Base-by-base conservation (phyloP, 2,797 vertebrate species). In the Xenentodon cancila region DNA sequence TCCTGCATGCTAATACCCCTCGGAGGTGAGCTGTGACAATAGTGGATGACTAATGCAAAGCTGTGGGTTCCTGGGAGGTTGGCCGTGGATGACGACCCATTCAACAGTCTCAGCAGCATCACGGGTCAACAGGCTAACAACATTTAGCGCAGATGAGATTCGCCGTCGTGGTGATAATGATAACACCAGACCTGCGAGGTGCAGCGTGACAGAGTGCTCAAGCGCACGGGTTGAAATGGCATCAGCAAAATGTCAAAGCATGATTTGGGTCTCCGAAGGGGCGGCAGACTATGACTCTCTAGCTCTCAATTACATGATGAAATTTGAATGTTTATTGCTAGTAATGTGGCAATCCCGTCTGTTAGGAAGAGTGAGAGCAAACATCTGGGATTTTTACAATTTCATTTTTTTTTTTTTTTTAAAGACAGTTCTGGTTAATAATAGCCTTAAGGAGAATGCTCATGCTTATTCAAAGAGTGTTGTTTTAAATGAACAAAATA, bases 171-270 rank as follows among this genome's bases (percentile, higher is more conserved):
- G 68, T 54, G 48, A 66, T 89, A 77, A 89, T 80, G 80, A 90
- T 77, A 80, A 82, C 74, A 81, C 57, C 63, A 30, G 79, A 68
- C 77, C 77, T 67, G 79, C 89, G 77, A 64, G 73, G 70, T 18
- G 20, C 60, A 53, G 27, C 69, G 80, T 83, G 87, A 89, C 80
- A 49, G 75, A 76, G 71, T 79, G 76, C 69, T 68, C 68, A 60
- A 53, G 75, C 71, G 80, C 77, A 86, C 75, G 70, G 53, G 77
- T 80, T 71, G 70, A 80, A 87, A 89, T 78, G 86, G 75, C 79
- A 90, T 87, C 81, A 81, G 86, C 78, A 64, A 92, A 92, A 93
- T 91, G 87, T 89, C 88, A 92, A 37, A 1, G 65, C 70, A 80
- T 87, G 89, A 90, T 86, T 85, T 58, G 83, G 72, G 76, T 86